Evolutionary conservation across 2,888 invertebrate species (phyloP), one percentile per base, ranked within the genome.

Genomic region (Metalampra italica): DNA sequence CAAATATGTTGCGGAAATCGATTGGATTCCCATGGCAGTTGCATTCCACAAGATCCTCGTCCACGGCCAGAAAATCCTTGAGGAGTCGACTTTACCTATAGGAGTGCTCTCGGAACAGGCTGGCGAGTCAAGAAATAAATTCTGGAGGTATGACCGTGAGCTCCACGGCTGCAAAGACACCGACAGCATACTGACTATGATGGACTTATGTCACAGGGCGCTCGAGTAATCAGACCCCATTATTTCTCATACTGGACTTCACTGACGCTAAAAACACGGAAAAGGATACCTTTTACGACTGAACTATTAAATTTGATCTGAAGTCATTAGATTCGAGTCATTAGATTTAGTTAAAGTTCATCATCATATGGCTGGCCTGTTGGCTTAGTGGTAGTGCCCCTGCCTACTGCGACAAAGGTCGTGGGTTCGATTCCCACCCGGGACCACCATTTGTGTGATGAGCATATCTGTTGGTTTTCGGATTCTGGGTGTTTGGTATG

Each of bases 1-100:
- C 8, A 50, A 47, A 9, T 47, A 50, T 51, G 58, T 69, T 22
- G 8, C 55, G 9, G 45, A 60, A 38, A 70, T 65, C 55, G 22
- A 29, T 1, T 66, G 66, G 56, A 45, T 15, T 13, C 44, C 44
- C 7, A 22, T 44, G 36, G 37, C 36, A 5, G n/a, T 14, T 5
- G 37, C 44, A n/a, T 3, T 44, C 7, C 44, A 44, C 14, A 44
- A 44, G 22, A 44, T 34, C 9, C 13, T 44, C 14, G 22, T 44
- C n/a, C 44, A 44, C 13, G 44, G 44, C 7, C 9, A 7, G 3
- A 7, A 36, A 1, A 36, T 44, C 11, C 36, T 44, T 7, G 13
- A 44, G n/a, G 7, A 12, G 4, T 9, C 30, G 3, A 22, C 36
- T 56, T 50, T 53, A 53, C 40, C 58, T 65, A 64, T 51, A 14